A percentile compares a stretch with the other conserved stretches of the same genome.
phyloP scores from a whole-genome alignment of 2,797 vertebrate genomes.

The Sternotherus odoratus region DNA sequence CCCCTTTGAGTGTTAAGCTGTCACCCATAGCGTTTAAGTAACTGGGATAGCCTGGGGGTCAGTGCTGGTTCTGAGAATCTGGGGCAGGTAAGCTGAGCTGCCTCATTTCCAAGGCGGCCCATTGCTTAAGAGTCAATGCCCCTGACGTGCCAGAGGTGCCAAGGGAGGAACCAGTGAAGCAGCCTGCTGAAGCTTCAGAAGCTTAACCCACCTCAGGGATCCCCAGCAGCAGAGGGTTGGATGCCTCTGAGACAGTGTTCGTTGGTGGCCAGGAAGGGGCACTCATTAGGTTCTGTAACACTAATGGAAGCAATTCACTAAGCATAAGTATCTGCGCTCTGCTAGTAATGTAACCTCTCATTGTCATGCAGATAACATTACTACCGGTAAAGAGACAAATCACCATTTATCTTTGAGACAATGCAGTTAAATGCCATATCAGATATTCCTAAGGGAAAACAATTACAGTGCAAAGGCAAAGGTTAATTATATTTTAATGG shows the following conservation, averaged over 20 bases:
- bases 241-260: neutral
- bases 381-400: neutral
- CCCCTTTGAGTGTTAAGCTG: neutral
- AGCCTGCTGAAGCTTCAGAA: neutral
- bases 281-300: neutral
- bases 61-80: neutral
- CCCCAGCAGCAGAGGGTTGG: neutral
- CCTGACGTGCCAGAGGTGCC: neutral
- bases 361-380: neutral
- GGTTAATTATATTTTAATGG: neutral
- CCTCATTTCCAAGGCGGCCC: neutral
- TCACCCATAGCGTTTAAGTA: neutral
- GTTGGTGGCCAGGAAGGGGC: neutral
- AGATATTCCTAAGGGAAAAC: conserved; percentile 5
- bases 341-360: neutral
- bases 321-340: neutral
- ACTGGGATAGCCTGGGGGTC: neutral
- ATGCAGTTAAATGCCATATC: neutral
- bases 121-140: neutral
- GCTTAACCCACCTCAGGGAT: neutral
- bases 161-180: neutral
- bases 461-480: neutral
- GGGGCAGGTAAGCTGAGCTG: neutral
- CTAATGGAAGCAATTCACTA: neutral
- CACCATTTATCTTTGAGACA: neutral